Base-by-base conservation (phyloP, 1,140 invertebrate genomes). In the Helicoverpa armigera region DNA sequence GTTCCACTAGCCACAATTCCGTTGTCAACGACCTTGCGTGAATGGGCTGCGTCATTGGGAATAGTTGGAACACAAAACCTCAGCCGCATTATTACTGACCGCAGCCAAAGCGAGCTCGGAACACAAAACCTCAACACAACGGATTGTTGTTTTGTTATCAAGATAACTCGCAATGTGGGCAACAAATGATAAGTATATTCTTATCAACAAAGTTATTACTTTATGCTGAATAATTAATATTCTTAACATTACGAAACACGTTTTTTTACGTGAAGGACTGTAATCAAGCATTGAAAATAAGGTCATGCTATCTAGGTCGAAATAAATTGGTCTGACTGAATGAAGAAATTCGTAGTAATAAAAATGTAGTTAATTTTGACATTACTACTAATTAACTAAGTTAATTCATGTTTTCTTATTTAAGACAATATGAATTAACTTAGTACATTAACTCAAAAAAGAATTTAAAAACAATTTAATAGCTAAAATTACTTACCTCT, bases 401-500 rank as follows among this genome's bases (percentile, higher is more conserved):
- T n/a, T n/a, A n/a, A n/a, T n/a, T n/a, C n/a, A n/a, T n/a, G n/a
- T n/a, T n/a, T n/a, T n/a, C n/a, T n/a, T n/a, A n/a, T n/a, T n/a
- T n/a, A n/a, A n/a, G 23, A 23, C 23, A 23, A 23, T 23, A 23
- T 23, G 23, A 23, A 23, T 23, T 23, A 1, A 0, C 2, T 1
- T 23, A 23, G 2, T 23, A n/a, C 23, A 23, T 23, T 1, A 23
- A 23, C 23, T 23, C 23, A 23, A 23, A 23, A 23, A 23, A 23
- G 23, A 23, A 23, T 23, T 23, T 1, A 23, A 1, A 0, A 23
- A 23, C 23, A 23, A 23, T 23, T 23, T 23, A 23, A 23, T n/a
- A n/a, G n/a, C n/a, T n/a, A n/a, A n/a, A n/a, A n/a, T n/a, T n/a
- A 85, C 43, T 82, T 95, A 98, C 98, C 98, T 96, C 96, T 97